These are phyloP conservation scores for Cheilosia grossa DNA, from an alignment of 2,888 invertebrate species.

Conservation along the genomic window DNA sequence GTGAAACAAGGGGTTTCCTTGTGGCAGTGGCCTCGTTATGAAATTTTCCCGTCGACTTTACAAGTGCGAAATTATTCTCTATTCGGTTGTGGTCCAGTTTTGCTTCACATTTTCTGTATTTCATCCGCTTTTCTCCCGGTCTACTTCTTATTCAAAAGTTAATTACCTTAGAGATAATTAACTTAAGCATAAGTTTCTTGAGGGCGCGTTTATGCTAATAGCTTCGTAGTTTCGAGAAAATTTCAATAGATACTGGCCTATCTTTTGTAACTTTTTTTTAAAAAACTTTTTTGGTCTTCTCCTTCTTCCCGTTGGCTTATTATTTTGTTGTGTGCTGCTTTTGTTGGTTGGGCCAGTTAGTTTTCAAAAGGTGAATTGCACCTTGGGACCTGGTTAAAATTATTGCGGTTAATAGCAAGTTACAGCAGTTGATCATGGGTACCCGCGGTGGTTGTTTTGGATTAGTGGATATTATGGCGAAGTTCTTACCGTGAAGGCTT, in stretches of 20 bases:
- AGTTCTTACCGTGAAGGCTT: background rate
- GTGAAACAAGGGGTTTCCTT: slow-evolving; percentile 10
- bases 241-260: slow-evolving; percentile 33
- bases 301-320: slow-evolving; percentile 1
- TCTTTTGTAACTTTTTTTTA: slow-evolving; percentile 30
- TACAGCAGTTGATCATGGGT: slow-evolving; percentile 42
- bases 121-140: slow-evolving; percentile 63
- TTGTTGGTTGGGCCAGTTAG: slow-evolving; percentile 29
- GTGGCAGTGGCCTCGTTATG: slow-evolving; percentile 46
- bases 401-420: slow-evolving; percentile 64
- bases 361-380: slow-evolving; percentile 52
- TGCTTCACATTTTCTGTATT: slow-evolving; percentile 20
- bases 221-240: slow-evolving; percentile 53
- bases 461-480: background rate
- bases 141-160: slow-evolving; percentile 72
- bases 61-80: slow-evolving; percentile 51
- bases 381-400: slow-evolving; percentile 45
- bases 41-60: slow-evolving; percentile 43
- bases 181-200: slow-evolving; percentile 73
- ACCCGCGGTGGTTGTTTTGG: background rate
- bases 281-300: background rate
- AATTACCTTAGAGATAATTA: slow-evolving; percentile 74
- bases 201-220: slow-evolving; percentile 72
- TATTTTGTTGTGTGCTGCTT: slow-evolving; percentile 24
- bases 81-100: slow-evolving; percentile 51